Evolutionary conservation across 2,113 vertebrate species (phyloP), one percentile per base, ranked within the genome.

Genomic region (Collichthys lucidus): DNA sequence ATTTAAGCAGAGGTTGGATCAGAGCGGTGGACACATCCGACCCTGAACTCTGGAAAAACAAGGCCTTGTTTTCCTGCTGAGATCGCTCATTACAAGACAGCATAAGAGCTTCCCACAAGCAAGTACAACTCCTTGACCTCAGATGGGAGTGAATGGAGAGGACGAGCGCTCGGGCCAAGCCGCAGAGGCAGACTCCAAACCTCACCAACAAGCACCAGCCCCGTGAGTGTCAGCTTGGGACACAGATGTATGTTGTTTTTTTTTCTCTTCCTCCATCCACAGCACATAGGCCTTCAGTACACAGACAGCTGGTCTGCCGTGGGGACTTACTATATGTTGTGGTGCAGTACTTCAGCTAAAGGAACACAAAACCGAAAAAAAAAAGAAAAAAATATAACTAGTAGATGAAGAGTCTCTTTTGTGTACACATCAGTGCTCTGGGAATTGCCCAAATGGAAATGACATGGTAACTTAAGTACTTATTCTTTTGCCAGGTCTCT

Each of bases 121-220:
- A 87, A 91, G 86, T 78, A 81, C 87, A 91, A 83, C 89, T 91
- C 80, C 86, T 86, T 93, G 90, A 92, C 87, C 88, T 92, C 87
- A 86, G 80, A 80, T 74, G 79, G 86, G 84, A 92, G 85, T 84
- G 85, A 86, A 89, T 73, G 84, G 80, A 90, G 81, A 82, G 72
- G 90, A 85, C 17, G n/a, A 72, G 67, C 81, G 79, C 79, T 65
- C n/a, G 7, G 61, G 89, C 93, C 92, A 94, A 94, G 83, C 92
- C 93, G 65, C 92, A 92, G 62, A 88, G 56, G 50, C 77, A 77
- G 74, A 74, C 76, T 90, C 87, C 82, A 92, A 90, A 85, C 88
- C 83, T 87, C 74, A 61, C 85, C 84, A 92, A 85, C 75, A 88
- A 91, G 90, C 86, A 91, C 84, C 76, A 82, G 85, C 82, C 78